phyloP scores from a whole-genome alignment of 2,797 vertebrate genomes.

The Paratrypauchen microcephalus region DNA sequence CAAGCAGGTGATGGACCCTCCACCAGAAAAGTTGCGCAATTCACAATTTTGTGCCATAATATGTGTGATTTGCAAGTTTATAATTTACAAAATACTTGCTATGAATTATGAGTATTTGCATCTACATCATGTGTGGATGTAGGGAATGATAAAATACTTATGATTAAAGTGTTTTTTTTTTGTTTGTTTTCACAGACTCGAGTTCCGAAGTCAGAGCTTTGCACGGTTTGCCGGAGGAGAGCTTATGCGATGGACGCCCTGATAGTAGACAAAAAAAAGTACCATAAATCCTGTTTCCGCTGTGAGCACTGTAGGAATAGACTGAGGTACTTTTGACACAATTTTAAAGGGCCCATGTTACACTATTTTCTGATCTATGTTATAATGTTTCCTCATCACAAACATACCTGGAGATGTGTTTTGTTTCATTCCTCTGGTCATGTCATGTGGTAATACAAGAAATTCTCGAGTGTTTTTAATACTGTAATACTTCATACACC shows the following conservation, averaged over 20 bases:
- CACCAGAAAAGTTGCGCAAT: no score
- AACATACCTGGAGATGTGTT: no score
- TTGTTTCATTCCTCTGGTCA: no score
- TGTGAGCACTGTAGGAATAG: conserved; percentile 92
- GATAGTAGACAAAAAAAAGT: conserved; percentile 91
- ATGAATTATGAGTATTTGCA: neutral
- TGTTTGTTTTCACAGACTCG: conserved; percentile 78
- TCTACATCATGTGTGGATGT: neutral
- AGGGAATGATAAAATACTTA: neutral
- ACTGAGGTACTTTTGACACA: conserved; percentile 83
- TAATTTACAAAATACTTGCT: neutral
- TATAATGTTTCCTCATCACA: no score
- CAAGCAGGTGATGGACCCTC: no score
- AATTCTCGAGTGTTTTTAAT: no score
- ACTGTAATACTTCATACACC: no score
- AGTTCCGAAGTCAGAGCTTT: conserved; percentile 88
- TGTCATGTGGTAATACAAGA: no score
- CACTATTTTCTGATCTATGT: no score
- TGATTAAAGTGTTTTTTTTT: conserved; percentile 39
- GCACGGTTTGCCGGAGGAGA: conserved; percentile 88
- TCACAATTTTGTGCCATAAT: no score
- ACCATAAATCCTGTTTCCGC: conserved; percentile 97
- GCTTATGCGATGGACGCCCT: conserved; percentile 97
- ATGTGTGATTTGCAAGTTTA: no score
- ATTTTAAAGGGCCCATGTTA: conserved; percentile 9